Base-by-base conservation (phyloP, 2,797 vertebrate genomes). In the Anas capensis region DNA sequence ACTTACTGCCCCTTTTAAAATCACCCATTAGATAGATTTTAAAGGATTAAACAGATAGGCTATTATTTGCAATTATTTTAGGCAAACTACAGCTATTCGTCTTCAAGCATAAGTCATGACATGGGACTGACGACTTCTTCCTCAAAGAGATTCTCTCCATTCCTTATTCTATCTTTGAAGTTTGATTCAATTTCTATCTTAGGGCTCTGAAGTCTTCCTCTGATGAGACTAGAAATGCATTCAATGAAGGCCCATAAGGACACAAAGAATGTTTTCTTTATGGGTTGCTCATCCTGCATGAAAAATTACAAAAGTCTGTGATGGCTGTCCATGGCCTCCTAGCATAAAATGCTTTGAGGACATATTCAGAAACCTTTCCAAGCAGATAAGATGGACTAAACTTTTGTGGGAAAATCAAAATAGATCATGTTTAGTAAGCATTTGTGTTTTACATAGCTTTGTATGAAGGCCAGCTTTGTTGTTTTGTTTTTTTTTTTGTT, bases 181-280 rank as follows among this genome's bases (percentile, higher is more conserved):
- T 75, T 68, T 70, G 14, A 64, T 88, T 68, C 34, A 8, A 3
- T 38, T 6, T 46, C 42, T 82, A 12, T 70, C 53, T 33, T 0
- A 62, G 27, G 12, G 16, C 19, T 71, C 48, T 56, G 38, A 87
- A 64, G 9, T 64, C 14, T 73, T 68, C n/a, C 46, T 70, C 26
- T 78, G 14, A 27, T 33, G 23, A 46, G 12, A 38, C 15, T 29
- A 24, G 15, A 68, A 51, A 20, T 31, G 2, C 15, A 34, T 65
- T 61, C 33, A 56, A 7, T 44, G 36, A 77, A 72, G 8, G 3
- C 8, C 14, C 1, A 0, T 44, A 29, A 24, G 13, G 5, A 14
- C 19, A 49, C 24, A 18, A 58, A 75, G 8, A 8, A 2, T 40
- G 2, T 65, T 88, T 65, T 18, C 18, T 26, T 64, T 38, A 23